Percentiles rank a stretch among this genome's conserved stretches.
Evolutionary conservation across 2,888 invertebrate species (phyloP).

Genomic region (Oscheius sp.): DNA sequence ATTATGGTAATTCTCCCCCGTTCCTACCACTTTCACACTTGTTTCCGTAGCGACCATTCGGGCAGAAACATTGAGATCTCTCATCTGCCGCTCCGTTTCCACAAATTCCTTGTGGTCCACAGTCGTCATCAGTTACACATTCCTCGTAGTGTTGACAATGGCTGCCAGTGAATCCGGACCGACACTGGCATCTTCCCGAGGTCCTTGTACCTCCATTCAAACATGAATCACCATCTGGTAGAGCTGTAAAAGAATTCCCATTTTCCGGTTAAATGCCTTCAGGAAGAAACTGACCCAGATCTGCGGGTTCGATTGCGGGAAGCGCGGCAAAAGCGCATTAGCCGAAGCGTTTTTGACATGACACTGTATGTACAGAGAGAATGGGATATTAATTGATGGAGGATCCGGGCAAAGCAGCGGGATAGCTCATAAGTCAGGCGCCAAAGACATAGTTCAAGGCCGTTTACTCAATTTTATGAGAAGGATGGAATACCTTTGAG

Average conservation of each 20-base stretch:
- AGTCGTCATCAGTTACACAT: constrained; percentile 85
- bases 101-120: constrained; percentile 84
- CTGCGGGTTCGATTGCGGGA: constrained; percentile 1
- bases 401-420: background rate
- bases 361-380: background rate
- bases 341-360: too few relatives aligned
- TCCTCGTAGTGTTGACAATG: constrained; percentile 85
- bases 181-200: constrained; percentile 70
- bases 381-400: too few relatives aligned
- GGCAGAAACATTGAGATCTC: constrained; percentile 84
- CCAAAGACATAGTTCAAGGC: background rate
- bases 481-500: constrained; percentile 31
- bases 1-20: background rate
- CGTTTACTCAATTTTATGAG: constrained; percentile 12
- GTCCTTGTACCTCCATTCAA: constrained; percentile 79
- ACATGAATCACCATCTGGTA: constrained; percentile 82
- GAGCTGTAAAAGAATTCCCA: constrained; percentile 30
- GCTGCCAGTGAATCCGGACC: constrained; percentile 79
- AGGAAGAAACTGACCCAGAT: constrained; percentile 15
- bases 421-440: constrained; percentile 5
- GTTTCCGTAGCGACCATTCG: constrained; percentile 81
- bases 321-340: constrained; percentile 13
- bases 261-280: constrained; percentile 23
- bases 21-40: constrained; percentile 47
- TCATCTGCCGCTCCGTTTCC: constrained; percentile 72